Evolutionary conservation across 2,888 invertebrate species (phyloP), one percentile per base, ranked within the genome.

Genomic region (Glaucopsyche alexis): DNA sequence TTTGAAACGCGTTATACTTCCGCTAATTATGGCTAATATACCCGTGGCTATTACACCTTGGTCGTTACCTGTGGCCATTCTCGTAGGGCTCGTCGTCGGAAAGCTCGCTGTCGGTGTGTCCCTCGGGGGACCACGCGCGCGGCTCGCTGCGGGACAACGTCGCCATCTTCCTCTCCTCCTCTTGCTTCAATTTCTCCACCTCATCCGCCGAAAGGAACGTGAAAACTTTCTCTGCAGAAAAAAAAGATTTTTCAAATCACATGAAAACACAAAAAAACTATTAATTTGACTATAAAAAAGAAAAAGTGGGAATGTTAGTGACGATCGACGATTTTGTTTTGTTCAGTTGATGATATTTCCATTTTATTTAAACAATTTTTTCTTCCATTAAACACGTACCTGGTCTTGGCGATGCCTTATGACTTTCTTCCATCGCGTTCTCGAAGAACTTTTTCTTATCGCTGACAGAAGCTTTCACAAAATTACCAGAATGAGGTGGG

Each of bases 381-480:
- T 9, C 13, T 1, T 5, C 70, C 13, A 8, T 6, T 42, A n/a
- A 16, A 75, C 73, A 73, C 52, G 77, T 81, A 97, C 97, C 97
- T 94, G 96, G 95, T 92, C 97, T 97, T 71, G 96, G 95, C 80
- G 96, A 95, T 77, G 97, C 96, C 89, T 97, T 96, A 80, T 96
- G 95, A 87, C 96, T 96, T 87, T 98, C 97, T 91, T 98, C 97
- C 95, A 99, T 98, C 76, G 98, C 98, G 85, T 96, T 96, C 93
- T 99, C 99, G 89, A 99, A 99, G 92, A 98, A 97, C 85, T 96
- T 97, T 91, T 98, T 98, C 93, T 97, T 97, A 91, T 98, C 97
- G 88, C 97, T 97, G 84, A 99, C 98, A 76, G 96, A 96, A 87
- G 98, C 96, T 94, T 97, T 97, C 84, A 95, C 95, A 84, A 95